phyloP scores from a whole-genome alignment of 2,113 vertebrate genomes.

The Ciconia stormi region DNA sequence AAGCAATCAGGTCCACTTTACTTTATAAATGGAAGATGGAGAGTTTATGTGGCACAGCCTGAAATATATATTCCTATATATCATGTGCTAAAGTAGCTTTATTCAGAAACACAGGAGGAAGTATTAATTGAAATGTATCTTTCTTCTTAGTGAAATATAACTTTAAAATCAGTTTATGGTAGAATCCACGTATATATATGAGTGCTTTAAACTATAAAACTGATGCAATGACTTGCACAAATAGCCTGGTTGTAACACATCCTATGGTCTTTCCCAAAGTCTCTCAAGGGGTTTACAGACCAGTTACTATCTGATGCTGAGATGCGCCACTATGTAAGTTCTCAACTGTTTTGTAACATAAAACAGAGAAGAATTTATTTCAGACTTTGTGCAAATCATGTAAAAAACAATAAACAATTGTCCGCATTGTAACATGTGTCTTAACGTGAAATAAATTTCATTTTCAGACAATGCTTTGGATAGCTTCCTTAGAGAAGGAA shows the following conservation, averaged over 20 bases:
- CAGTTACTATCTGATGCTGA: neutral
- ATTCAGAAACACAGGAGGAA: neutral
- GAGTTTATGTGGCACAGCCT: neutral
- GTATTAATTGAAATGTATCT: neutral
- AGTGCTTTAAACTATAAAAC: neutral
- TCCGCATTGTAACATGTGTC: neutral
- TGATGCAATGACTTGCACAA: neutral
- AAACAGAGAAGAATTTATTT: neutral
- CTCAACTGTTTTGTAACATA: neutral
- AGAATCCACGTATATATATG: accelerated
- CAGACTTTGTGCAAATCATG: neutral
- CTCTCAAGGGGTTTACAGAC: neutral
- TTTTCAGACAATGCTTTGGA: neutral
- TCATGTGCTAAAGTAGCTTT: accelerated
- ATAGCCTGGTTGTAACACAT: neutral
- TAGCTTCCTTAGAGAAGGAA: neutral
- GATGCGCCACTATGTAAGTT: neutral
- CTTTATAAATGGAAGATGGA: neutral
- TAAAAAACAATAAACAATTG: neutral
- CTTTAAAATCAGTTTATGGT: neutral
- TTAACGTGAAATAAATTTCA: neutral
- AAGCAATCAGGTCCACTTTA: neutral
- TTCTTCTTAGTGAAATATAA: neutral
- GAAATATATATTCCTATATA: neutral
- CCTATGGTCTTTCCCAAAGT: neutral